phyloP scores from a whole-genome alignment of 1,140 invertebrate genomes.

The Mylabris phalerata region DNA sequence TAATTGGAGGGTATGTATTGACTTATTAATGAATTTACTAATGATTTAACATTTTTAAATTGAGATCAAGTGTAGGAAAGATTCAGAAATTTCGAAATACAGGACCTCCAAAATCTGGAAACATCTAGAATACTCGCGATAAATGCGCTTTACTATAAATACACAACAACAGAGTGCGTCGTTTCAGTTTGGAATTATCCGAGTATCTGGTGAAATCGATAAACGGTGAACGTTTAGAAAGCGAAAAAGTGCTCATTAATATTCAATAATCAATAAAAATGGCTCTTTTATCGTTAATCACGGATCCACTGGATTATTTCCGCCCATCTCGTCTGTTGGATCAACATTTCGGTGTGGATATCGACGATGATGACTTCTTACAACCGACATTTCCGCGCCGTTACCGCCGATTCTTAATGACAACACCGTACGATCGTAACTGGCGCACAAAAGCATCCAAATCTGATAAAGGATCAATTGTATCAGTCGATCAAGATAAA shows the following conservation, averaged over 20 bases:
- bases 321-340: background rate
- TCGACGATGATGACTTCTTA: constrained; percentile 1
- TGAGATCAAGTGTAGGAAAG: too few relatives aligned
- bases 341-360: constrained; percentile 1
- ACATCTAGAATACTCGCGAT: too few relatives aligned
- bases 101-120: too few relatives aligned
- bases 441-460: background rate
- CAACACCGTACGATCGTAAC: background rate
- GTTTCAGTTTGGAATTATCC: background rate
- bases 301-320: background rate
- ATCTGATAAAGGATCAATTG: constrained; percentile 14
- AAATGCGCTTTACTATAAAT: too few relatives aligned
- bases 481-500: constrained; percentile 42
- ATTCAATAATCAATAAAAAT: background rate
- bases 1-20: too few relatives aligned
- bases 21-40: too few relatives aligned
- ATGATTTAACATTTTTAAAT: too few relatives aligned
- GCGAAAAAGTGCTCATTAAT: background rate
- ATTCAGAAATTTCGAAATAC: too few relatives aligned
- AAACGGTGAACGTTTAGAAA: too few relatives aligned
- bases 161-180: too few relatives aligned
- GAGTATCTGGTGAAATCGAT: too few relatives aligned
- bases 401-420: background rate
- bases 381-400: background rate
- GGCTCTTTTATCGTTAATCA: background rate